Percentiles rank a stretch among this genome's conserved stretches.
phyloP scores from a whole-genome alignment of 2,888 invertebrate genomes.

The Crocallis elinguaria region DNA sequence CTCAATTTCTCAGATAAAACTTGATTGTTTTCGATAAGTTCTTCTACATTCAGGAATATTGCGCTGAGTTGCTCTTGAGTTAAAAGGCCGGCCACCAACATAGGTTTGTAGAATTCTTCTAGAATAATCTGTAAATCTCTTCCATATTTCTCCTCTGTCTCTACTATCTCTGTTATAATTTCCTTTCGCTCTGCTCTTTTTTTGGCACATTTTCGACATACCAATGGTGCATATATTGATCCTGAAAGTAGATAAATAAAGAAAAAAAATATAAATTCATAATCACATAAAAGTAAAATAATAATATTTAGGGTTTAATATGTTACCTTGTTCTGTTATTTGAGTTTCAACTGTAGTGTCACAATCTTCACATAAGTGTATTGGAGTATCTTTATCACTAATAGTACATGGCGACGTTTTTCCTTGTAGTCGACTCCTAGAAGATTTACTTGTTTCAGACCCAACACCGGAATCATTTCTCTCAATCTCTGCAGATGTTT shows the following conservation, averaged over 20 bases:
- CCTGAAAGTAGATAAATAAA: constrained; percentile 63
- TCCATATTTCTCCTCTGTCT: constrained; percentile 98
- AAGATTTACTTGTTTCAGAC: constrained; percentile 95
- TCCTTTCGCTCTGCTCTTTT: constrained; percentile 96
- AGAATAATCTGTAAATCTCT: constrained; percentile 96
- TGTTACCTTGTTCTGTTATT: constrained; percentile 86
- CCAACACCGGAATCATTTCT: constrained; percentile 97
- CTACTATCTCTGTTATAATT: constrained; percentile 97
- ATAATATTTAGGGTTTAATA: background rate
- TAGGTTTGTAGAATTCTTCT: constrained; percentile 96
- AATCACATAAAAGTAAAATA: background rate
- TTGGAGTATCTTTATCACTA: constrained; percentile 85
- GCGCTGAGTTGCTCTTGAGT: constrained; percentile 96
- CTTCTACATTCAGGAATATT: constrained; percentile 97
- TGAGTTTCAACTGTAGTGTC: constrained; percentile 92
- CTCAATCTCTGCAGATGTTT: constrained; percentile 91
- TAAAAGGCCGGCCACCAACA: constrained; percentile 95
- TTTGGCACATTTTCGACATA: constrained; percentile 95
- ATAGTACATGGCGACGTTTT: constrained; percentile 80
- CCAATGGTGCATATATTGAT: constrained; percentile 89
- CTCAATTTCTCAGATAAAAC: constrained; percentile 94
- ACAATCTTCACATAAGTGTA: constrained; percentile 93
- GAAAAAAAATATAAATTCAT: background rate
- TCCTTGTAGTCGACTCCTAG: constrained; percentile 89
- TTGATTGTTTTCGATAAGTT: constrained; percentile 94